A percentile compares a stretch with the other conserved stretches of the same genome.
Evolutionary conservation across 23 tunicate species (phyloP).

Genomic region (Halocynthia roretzi): DNA sequence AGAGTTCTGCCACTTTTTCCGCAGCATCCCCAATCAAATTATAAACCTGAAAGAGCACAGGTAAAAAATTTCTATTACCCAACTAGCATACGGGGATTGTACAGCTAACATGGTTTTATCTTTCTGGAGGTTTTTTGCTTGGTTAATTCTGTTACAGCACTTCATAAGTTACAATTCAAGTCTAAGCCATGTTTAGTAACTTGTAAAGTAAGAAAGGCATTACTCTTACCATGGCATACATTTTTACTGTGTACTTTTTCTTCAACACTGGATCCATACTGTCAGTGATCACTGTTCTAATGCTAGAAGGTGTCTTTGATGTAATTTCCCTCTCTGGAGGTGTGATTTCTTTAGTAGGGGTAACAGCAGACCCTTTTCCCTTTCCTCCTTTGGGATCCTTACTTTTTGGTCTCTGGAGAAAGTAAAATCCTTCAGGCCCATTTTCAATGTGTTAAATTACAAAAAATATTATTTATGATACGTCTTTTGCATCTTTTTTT

Average conservation of each 20-base stretch:
- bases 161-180: too few relatives aligned
- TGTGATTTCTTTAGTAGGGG: slow-evolving; percentile 61
- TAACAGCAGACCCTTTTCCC: slow-evolving; percentile 38
- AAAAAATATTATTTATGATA: not conserved
- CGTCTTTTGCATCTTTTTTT: slow-evolving; percentile 62
- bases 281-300: slow-evolving; percentile 36
- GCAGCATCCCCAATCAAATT: too few relatives aligned
- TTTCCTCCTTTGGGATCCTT: slow-evolving; percentile 50
- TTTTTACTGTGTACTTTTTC: slow-evolving; percentile 68
- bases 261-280: slow-evolving; percentile 48
- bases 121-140: too few relatives aligned
- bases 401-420: slow-evolving; percentile 69
- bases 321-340: slow-evolving; percentile 46
- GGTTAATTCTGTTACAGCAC: too few relatives aligned
- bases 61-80: too few relatives aligned
- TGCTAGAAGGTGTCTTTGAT: slow-evolving; percentile 66
- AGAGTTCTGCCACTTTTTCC: too few relatives aligned
- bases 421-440: not conserved
- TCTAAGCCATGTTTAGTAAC: too few relatives aligned
- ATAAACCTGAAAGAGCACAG: too few relatives aligned
- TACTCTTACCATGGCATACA: slow-evolving; percentile 55
- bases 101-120: too few relatives aligned
- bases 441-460: not conserved
- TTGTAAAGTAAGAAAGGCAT: too few relatives aligned
- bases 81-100: too few relatives aligned